Evolutionary conservation across 2,797 vertebrate species (phyloP).

Genomic region (Anguilla pacifica): DNA sequence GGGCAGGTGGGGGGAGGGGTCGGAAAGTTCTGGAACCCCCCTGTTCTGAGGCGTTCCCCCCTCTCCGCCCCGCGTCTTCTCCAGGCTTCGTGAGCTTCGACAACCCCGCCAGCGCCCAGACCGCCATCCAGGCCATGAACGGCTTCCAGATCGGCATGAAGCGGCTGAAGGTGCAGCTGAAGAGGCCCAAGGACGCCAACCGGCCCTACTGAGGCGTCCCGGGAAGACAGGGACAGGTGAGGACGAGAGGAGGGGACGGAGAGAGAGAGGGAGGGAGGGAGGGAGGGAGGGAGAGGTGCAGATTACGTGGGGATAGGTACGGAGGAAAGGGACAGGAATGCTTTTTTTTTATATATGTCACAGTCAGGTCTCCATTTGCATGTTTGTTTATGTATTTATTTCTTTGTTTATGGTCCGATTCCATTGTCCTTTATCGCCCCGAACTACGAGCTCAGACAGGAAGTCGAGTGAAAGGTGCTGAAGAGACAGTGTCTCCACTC

Average conservation of each 20-base stretch:
- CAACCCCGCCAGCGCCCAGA: constrained; percentile 92
- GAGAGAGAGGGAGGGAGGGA: constrained; percentile 21
- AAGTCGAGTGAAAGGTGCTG: neutral
- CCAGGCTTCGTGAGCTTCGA: constrained; percentile 93
- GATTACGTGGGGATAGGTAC: neutral
- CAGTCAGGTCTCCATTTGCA: neutral
- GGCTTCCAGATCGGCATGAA: constrained; percentile 97
- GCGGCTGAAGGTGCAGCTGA: constrained; percentile 93
- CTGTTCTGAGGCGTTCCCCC: neutral
- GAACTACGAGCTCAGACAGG: neutral
- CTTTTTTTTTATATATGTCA: neutral
- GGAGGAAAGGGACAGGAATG: constrained; percentile 7
- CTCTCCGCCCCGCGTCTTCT: constrained; percentile 19
- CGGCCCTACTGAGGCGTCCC: constrained; percentile 84
- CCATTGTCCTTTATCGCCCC: neutral
- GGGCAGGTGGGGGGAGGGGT: too few relatives aligned
- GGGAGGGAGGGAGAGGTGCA: neutral
- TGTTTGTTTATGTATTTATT: neutral
- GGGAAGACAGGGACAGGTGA: constrained; percentile 16
- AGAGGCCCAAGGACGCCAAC: constrained; percentile 94
- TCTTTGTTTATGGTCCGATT: neutral
- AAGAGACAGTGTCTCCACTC: neutral
- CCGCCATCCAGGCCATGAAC: constrained; percentile 88
- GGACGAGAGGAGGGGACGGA: neutral
- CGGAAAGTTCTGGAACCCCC: too few relatives aligned